These are phyloP conservation scores for Acipenser transmontanus DNA, from an alignment of 2,797 vertebrate species.

Conservation along the genomic window DNA sequence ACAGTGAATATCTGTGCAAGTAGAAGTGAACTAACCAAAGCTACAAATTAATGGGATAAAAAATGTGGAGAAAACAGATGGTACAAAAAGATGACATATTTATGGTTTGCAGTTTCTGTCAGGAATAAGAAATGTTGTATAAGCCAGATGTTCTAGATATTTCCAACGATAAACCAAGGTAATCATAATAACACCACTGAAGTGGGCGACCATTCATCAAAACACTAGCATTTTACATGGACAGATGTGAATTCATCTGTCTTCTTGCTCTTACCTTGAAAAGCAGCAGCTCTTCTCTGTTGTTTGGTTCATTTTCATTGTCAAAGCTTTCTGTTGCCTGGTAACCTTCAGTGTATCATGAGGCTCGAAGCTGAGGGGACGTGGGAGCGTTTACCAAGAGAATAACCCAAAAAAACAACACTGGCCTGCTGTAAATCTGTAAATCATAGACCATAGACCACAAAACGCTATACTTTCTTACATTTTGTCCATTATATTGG, in stretches of 20 bases:
- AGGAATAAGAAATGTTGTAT: too few relatives aligned
- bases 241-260: slow-evolving; percentile 2
- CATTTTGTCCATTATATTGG: slow-evolving; percentile 28
- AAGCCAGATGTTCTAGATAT: too few relatives aligned
- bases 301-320: slow-evolving; percentile 44
- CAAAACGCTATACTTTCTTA: slow-evolving; percentile 4
- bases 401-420: slow-evolving; percentile 44
- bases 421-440: slow-evolving; percentile 15
- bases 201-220: not conserved
- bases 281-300: slow-evolving; percentile 29
- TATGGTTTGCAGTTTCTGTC: too few relatives aligned
- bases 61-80: too few relatives aligned
- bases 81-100: too few relatives aligned
- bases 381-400: slow-evolving; percentile 36
- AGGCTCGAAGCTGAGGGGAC: slow-evolving; percentile 53
- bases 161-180: too few relatives aligned
- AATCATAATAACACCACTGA: not conserved
- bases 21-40: too few relatives aligned
- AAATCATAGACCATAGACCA: slow-evolving; percentile 15
- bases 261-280: slow-evolving; percentile 57
- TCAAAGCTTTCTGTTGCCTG: slow-evolving; percentile 50
- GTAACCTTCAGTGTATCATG: slow-evolving; percentile 52
- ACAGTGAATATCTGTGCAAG: too few relatives aligned
- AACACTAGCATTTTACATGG: too few relatives aligned
- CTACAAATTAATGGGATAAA: too few relatives aligned